These are phyloP conservation scores for Tenodera sinensis DNA, from an alignment of 2,888 invertebrate species.

Conservation along the genomic window DNA sequence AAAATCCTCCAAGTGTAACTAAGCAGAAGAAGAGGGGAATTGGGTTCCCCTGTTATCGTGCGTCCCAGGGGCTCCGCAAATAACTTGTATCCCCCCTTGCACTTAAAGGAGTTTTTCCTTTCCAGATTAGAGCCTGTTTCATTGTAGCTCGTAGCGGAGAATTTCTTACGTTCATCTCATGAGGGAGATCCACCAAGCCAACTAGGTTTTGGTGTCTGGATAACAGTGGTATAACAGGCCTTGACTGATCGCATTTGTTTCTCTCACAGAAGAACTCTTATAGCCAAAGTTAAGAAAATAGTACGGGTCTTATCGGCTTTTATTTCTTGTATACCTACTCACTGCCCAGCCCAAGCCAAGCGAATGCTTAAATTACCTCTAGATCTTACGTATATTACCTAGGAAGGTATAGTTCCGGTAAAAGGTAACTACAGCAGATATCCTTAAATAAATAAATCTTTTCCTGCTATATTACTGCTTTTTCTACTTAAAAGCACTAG, in stretches of 20 bases:
- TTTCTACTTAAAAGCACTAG: too few species aligned
- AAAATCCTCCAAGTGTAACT: neutral
- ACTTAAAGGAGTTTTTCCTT: neutral
- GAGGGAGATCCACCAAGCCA: neutral
- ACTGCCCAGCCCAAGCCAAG: too few species aligned
- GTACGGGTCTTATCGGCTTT: too few species aligned
- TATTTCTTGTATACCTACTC: too few species aligned
- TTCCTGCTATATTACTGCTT: too few species aligned
- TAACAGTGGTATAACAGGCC: neutral
- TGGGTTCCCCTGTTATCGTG: neutral
- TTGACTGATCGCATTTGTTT: neutral
- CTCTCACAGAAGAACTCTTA: too few species aligned
- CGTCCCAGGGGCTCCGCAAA: neutral
- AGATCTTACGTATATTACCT: too few species aligned
- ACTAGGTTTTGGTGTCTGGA: neutral
- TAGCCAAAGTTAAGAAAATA: too few species aligned
- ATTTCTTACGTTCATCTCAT: neutral
- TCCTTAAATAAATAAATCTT: too few species aligned
- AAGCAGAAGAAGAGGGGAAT: neutral
- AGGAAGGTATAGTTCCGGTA: too few species aligned
- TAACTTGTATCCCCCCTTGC: neutral
- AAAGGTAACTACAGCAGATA: too few species aligned
- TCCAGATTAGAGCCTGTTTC: neutral
- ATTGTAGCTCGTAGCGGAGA: neutral
- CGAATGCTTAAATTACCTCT: too few species aligned